A percentile compares a stretch with the other conserved stretches of the same genome.
These are phyloP conservation scores for Eupsilia transversa DNA, from an alignment of 2,888 invertebrate species.

Conservation along the genomic window DNA sequence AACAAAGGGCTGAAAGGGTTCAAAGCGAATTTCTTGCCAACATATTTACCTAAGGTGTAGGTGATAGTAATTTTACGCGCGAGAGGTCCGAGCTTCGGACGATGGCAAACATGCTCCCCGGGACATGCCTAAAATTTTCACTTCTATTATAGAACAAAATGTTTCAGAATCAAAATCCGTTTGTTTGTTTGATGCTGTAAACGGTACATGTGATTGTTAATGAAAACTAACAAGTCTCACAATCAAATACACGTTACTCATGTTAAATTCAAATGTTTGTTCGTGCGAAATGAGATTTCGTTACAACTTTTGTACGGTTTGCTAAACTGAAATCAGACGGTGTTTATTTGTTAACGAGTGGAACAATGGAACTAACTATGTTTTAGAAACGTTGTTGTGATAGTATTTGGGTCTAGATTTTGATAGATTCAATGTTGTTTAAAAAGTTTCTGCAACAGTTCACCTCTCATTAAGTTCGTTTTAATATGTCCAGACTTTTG, in stretches of 20 bases:
- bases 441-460: background rate
- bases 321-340: constrained; percentile 65
- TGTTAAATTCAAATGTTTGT: constrained; percentile 69
- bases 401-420: constrained; percentile 8
- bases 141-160: constrained; percentile 76
- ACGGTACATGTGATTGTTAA: constrained; percentile 75
- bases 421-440: constrained; percentile 11
- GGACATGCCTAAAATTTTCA: constrained; percentile 82
- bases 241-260: constrained; percentile 70
- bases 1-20: constrained; percentile 90
- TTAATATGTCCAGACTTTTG: background rate
- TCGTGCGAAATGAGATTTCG: constrained; percentile 68
- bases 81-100: constrained; percentile 86
- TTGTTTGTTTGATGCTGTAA: constrained; percentile 79
- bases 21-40: constrained; percentile 91
- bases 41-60: constrained; percentile 90
- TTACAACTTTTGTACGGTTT: constrained; percentile 68
- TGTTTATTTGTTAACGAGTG: constrained; percentile 62
- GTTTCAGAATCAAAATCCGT: constrained; percentile 79
- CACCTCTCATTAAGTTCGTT: background rate
- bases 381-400: constrained; percentile 38
- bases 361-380: constrained; percentile 58
- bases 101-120: constrained; percentile 77
- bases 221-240: constrained; percentile 73
- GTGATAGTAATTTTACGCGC: constrained; percentile 90